Base-by-base conservation (phyloP, 2,797 vertebrate species). In the Rhinella marina region DNA sequence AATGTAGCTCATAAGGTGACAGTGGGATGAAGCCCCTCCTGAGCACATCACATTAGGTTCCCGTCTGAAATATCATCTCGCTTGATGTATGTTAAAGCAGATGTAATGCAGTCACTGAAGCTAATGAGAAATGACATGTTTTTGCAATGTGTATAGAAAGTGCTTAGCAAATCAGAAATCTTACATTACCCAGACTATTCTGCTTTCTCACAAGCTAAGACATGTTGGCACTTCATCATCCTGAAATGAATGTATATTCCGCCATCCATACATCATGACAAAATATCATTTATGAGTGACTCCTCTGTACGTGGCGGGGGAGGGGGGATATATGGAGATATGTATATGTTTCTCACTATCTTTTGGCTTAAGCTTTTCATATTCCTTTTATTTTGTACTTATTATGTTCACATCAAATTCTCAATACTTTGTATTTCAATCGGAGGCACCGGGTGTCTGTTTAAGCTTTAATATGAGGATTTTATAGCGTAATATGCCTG, bases 61-160 rank as follows among this genome's bases (percentile, higher is more conserved):
- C 75, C 79, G 73, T 89, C 88, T 89, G 81, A 89, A 82, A 89
- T 83, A 89, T 89, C 88, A 89, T 89, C 84, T 82, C 23, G 79
- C 84, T 89, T 89, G 88, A 89, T 86, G 84, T 89, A 89, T 89
- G 88, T 86, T 89, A 89, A 89, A 82, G 84, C 88, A 77, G 81
- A 89, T 89, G 84, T 86, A 82, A 89, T 82, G 84, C 88, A 86
- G 84, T 89, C 88, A 86, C 70, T 89, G 88, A 89, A 62, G 82
- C 85, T 89, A 89, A 89, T 89, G 88, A 89, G 84, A 89, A 89
- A 54, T 86, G 88, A 89, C 88, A 89, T 89, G 88, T 89, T 89
- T 89, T 89, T 89, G 84, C 88, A 86, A 86, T 89, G 88, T 89
- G 88, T 82, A 89, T 89, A 89, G 81, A 89, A 89, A 89, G 88